Conservation (phyloP, 2,888 invertebrate species). For the Meliscaeva auricollis region DNA sequence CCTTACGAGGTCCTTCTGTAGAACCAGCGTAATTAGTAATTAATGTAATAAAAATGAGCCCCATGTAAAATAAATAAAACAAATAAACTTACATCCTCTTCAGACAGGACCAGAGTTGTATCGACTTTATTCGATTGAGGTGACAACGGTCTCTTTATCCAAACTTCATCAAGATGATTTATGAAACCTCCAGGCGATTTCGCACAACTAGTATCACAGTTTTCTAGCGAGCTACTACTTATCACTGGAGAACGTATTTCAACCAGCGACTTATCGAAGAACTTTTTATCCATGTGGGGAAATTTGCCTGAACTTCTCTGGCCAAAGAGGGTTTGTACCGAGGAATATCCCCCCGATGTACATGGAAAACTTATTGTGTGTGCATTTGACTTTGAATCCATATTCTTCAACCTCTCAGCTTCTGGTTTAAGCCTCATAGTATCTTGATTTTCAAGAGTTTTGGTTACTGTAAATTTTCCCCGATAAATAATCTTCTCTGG, state of each 20-base stretch:
- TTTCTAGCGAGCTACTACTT: conserved; percentile 81
- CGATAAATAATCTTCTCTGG: conserved; percentile 82
- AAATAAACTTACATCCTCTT: conserved; percentile 79
- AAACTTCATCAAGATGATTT: conserved; percentile 81
- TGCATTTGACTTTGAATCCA: conserved; percentile 83
- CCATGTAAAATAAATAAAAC: background rate
- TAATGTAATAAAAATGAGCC: no score
- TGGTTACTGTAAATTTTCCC: conserved; percentile 86
- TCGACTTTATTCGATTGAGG: conserved; percentile 77
- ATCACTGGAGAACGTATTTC: conserved; percentile 88
- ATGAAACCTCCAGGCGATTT: conserved; percentile 76
- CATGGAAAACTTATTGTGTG: conserved; percentile 90
- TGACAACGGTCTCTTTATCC: conserved; percentile 79
- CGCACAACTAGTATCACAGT: conserved; percentile 80
- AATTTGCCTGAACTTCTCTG: conserved; percentile 81
- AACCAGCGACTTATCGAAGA: conserved; percentile 92
- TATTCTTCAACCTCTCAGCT: conserved; percentile 80
- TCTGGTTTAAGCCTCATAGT: conserved; percentile 79
- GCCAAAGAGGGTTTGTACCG: conserved; percentile 87
- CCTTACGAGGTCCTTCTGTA: no score
- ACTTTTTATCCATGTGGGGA: conserved; percentile 91
- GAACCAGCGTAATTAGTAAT: no score
- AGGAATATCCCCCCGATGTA: conserved; percentile 86
- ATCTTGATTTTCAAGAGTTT: conserved; percentile 82
- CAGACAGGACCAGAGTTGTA: conserved; percentile 80